Evolutionary conservation across 2,888 invertebrate species (phyloP), one percentile per base, ranked within the genome.

Genomic region (Microlaimidae sp.): DNA sequence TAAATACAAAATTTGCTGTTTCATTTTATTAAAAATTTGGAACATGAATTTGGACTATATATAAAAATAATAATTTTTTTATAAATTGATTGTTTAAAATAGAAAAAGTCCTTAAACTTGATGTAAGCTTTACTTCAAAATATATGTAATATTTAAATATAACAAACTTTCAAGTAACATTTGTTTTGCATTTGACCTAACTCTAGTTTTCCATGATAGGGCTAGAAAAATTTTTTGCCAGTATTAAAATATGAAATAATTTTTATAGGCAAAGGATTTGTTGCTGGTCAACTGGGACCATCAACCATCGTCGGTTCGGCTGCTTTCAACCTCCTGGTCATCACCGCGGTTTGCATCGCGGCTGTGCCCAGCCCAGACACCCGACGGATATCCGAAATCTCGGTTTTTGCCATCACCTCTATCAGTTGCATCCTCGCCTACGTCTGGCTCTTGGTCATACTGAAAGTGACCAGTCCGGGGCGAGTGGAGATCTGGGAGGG

Each of bases 401-500:
- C 19, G 54, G 70, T 71, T 51, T 71, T 70, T 54, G 58, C 58
- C 2, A 61, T 68, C 21, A 71, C 71, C 1, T 63, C 67, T 4
- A 56, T 63, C 19, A 69, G 64, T 59, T 62, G 61, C 25, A 56
- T 69, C 1, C 65, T 70, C 41, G 70, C 71, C 25, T 71, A 71
- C 57, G 46, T 71, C n/a, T 71, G 71, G 71, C 57, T 71, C 10
- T 60, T 67, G 42, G 56, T 71, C 3, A 63, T 71, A 45, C 61
- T 71, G 7, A 49, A 49, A 23, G 49, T 49, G 46, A n/a, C 17
- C 10, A 27, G 26, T n/a, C 28, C 43, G 5, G 59, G 70, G 32
- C 64, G 63, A 3, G 71, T 78, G 28, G 77, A 77, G 48, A 59
- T 76, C 10, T 78, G 78, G 78, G 78, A 78, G 62, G 77, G 77